phyloP scores from a whole-genome alignment of 53 echinoderm and acorn worm genomes.

The Luidia sarsii region DNA sequence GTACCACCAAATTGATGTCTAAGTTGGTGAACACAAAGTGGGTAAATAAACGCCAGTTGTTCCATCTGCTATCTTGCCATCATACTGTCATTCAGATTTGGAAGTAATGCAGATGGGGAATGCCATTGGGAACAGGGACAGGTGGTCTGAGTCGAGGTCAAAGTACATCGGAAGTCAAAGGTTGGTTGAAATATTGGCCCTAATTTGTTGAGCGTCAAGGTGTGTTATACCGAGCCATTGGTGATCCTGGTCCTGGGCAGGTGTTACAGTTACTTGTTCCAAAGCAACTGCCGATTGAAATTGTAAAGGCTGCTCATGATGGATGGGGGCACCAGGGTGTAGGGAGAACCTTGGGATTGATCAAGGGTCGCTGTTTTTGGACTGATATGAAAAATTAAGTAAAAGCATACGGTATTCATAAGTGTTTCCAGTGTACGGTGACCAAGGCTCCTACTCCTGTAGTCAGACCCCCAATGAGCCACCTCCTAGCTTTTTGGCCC shows the following conservation, averaged over 20 bases:
- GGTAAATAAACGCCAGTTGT: no score
- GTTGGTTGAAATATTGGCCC: constrained; percentile 38
- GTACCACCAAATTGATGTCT: no score
- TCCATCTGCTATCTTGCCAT: constrained; percentile 54
- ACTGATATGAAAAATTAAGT: constrained; percentile 48
- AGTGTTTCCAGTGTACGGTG: neutral
- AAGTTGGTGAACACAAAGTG: no score
- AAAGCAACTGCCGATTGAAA: constrained; percentile 5
- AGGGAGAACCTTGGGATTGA: constrained; percentile 46
- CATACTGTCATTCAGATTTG: constrained; percentile 48
- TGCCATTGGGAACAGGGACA: constrained; percentile 42
- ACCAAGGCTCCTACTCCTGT: constrained; percentile 41
- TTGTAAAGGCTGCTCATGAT: constrained; percentile 27
- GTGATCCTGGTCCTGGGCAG: neutral
- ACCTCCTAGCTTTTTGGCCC: constrained; percentile 45
- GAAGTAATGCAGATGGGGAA: constrained; percentile 43
- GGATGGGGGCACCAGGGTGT: neutral
- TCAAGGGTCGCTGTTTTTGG: constrained; percentile 69
- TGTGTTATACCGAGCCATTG: constrained; percentile 40
- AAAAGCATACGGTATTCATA: neutral
- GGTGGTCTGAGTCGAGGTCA: neutral
- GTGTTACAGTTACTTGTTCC: constrained; percentile 60
- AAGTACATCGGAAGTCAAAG: neutral
- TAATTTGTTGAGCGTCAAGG: constrained; percentile 22
- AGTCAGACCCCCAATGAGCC: constrained; percentile 23